Evolutionary conservation across 2,113 vertebrate species (phyloP).

Genomic region (Copsychus sechellarum): DNA sequence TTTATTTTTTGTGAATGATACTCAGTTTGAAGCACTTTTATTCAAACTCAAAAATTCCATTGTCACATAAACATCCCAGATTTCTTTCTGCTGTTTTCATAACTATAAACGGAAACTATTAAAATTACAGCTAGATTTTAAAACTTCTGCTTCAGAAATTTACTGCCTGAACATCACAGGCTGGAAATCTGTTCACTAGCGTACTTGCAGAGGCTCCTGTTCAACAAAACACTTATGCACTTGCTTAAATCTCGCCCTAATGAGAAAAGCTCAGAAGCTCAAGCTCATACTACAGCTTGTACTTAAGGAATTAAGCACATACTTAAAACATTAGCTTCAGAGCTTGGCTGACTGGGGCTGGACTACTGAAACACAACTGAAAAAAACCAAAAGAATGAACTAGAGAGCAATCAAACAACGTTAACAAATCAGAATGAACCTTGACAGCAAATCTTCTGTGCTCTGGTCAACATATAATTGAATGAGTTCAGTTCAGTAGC

Average conservation of each 20-base stretch:
- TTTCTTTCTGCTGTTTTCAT: background rate
- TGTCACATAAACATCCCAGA: background rate
- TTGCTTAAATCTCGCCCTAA: background rate
- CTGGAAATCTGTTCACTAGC: background rate
- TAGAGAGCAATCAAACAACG: background rate
- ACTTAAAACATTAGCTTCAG: background rate
- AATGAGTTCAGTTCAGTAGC: background rate
- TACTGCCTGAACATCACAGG: background rate
- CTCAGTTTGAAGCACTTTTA: background rate
- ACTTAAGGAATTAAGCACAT: background rate
- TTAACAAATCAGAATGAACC: background rate
- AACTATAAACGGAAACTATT: background rate
- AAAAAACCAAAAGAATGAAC: background rate
- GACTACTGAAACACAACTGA: background rate
- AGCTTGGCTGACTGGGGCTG: background rate
- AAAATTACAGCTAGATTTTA: background rate
- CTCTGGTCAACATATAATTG: background rate
- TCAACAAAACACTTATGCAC: background rate
- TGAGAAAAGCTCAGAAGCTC: background rate
- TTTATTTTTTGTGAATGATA: background rate
- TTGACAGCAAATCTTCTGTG: background rate
- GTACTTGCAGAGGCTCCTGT: background rate
- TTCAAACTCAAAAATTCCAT: background rate
- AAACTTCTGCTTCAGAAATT: slow-evolving; percentile 6
- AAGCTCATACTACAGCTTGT: background rate